Conservation (phyloP, 2,113 vertebrate genomes). For the Semicossyphus pulcher region DNA sequence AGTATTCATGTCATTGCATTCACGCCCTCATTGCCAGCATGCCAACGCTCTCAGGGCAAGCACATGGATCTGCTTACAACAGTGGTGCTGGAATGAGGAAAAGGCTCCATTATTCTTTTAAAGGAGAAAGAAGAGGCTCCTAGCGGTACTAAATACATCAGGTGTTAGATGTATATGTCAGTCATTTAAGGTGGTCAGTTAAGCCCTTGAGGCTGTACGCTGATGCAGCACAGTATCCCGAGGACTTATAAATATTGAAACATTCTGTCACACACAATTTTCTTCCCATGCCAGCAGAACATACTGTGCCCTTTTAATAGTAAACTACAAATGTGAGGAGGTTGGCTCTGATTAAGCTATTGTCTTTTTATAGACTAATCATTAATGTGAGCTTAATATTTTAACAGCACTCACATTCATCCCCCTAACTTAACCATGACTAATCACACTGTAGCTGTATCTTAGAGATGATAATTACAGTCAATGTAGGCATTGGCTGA, state of each 20-base stretch:
- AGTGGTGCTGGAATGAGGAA: background rate
- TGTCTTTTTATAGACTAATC: background rate
- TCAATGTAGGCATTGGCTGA: background rate
- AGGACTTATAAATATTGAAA: constrained; percentile 44
- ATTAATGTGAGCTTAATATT: background rate
- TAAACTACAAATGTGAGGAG: background rate
- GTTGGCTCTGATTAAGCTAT: background rate
- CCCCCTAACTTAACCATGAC: background rate
- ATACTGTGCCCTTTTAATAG: constrained; percentile 1
- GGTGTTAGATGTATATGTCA: background rate
- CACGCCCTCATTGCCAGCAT: constrained; percentile 27
- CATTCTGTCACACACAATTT: constrained; percentile 27
- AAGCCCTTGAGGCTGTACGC: background rate
- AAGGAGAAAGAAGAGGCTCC: background rate
- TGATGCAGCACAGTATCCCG: constrained; percentile 2
- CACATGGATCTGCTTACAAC: constrained; percentile 44
- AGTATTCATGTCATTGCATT: constrained; percentile 39
- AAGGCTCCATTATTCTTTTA: background rate
- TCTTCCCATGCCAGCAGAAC: constrained; percentile 10
- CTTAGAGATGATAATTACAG: background rate
- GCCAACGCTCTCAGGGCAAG: constrained; percentile 24
- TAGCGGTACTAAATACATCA: background rate
- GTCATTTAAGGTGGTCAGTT: background rate
- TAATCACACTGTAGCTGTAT: too few species aligned
- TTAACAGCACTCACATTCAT: too few species aligned